Percentiles rank a stretch among this genome's conserved stretches.
Evolutionary conservation across 2,113 vertebrate species (phyloP).

Genomic region (Barnardius zonarius): DNA sequence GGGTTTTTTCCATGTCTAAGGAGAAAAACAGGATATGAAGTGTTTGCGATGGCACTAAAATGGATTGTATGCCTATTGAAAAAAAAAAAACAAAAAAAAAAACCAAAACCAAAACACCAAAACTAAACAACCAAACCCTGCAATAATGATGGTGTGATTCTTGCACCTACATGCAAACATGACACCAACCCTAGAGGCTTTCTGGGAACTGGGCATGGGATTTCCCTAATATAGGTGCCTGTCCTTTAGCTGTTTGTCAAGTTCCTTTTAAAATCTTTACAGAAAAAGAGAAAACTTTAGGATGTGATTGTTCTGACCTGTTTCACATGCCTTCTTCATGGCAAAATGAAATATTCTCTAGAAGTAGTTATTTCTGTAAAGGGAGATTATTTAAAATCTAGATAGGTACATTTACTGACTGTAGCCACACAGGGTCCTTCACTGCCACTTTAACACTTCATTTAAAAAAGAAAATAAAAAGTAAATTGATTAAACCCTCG

Average conservation of each 20-base stretch:
- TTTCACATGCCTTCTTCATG: background rate
- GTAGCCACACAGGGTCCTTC: background rate
- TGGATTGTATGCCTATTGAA: background rate
- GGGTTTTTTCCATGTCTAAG: background rate
- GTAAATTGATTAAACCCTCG: background rate
- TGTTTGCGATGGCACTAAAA: background rate
- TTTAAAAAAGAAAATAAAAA: background rate
- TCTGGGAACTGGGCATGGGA: background rate
- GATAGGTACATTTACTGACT: background rate
- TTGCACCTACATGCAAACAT: background rate
- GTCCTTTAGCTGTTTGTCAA: background rate
- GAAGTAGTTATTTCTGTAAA: background rate
- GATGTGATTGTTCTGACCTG: background rate
- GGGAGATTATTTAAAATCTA: background rate
- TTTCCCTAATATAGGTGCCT: background rate
- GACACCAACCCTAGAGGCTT: background rate
- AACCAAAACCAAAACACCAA: too few relatives aligned
- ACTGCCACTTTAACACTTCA: background rate
- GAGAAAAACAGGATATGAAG: background rate
- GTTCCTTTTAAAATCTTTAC: background rate
- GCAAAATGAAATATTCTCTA: background rate
- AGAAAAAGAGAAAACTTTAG: background rate
- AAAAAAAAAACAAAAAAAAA: background rate
- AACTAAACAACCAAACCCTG: background rate
- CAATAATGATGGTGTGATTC: background rate